Evolutionary conservation across 1,140 invertebrate genomes (phyloP).

Genomic region (Drosophila obscura): DNA sequence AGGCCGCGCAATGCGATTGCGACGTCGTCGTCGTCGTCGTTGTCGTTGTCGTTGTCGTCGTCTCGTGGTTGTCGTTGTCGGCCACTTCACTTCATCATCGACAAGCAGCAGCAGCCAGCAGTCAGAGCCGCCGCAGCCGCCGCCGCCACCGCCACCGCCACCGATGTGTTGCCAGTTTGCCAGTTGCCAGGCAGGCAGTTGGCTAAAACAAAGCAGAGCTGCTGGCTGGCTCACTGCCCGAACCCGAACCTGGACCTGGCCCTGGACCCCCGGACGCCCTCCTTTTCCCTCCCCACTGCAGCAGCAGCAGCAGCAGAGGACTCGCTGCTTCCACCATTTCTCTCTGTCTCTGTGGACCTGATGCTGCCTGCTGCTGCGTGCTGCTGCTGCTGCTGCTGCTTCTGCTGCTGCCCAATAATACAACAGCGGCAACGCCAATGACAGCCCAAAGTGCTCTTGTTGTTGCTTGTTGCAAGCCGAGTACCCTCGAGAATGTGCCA

Average conservation of each 20-base stretch:
- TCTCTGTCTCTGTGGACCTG: neutral
- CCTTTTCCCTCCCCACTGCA: no score
- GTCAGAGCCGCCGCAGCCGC: slow-evolving; percentile 19
- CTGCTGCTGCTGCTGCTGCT: no score
- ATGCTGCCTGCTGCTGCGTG: no score
- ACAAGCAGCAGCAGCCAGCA: slow-evolving; percentile 53
- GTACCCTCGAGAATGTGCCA: no score
- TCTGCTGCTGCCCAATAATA: no score
- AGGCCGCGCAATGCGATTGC: slow-evolving; percentile 48
- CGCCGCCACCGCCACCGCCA: slow-evolving; percentile 29
- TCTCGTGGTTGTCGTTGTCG: slow-evolving; percentile 59
- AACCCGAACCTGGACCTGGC: slow-evolving; percentile 44
- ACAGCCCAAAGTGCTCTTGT: no score
- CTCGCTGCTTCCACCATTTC: slow-evolving; percentile 1
- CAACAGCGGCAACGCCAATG: no score
- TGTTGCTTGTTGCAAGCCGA: no score
- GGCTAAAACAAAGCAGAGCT: slow-evolving; percentile 70
- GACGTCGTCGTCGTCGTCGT: slow-evolving; percentile 42
- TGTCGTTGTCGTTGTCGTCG: slow-evolving; percentile 33
- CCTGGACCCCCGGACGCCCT: slow-evolving; percentile 7
- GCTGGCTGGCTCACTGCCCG: no score
- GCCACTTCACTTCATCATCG: slow-evolving; percentile 75
- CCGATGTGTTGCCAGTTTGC: slow-evolving; percentile 2
- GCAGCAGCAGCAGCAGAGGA: no score
- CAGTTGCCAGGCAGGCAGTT: slow-evolving; percentile 28